These are phyloP conservation scores for Haemorhous mexicanus DNA, from an alignment of 2,113 vertebrate species.

Conservation along the genomic window DNA sequence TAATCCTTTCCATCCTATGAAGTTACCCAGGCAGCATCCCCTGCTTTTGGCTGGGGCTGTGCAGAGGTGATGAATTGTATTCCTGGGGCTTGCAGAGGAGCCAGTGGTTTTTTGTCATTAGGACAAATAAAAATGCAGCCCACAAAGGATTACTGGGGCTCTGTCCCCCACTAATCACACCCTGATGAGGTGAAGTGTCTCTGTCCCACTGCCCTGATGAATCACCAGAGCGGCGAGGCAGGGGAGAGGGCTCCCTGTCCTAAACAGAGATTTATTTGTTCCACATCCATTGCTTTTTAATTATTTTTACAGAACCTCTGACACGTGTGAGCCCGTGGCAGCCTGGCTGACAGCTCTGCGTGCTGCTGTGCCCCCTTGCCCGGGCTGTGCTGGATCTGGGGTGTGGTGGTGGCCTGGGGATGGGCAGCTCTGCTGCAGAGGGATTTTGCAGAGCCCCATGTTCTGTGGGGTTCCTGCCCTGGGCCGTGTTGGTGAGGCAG, in stretches of 20 bases:
- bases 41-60: not conserved
- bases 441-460: not conserved
- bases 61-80: rapidly evolving
- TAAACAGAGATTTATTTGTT: not conserved
- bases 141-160: not conserved
- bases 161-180: not conserved
- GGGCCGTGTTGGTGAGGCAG: not conserved
- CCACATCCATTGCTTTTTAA: not conserved
- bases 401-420: not conserved
- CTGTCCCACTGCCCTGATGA: not conserved
- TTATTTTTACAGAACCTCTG: not conserved
- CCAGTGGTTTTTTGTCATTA: not conserved
- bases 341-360: not conserved
- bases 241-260: not conserved
- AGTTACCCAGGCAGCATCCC: not conserved
- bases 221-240: not conserved
- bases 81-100: not conserved
- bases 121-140: not conserved
- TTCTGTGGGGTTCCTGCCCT: not conserved
- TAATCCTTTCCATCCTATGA: not conserved
- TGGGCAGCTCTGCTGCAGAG: not conserved
- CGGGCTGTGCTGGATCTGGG: not conserved
- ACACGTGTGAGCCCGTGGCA: rapidly evolving
- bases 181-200: not conserved
- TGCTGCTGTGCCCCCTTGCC: not conserved